A percentile compares a stretch with the other conserved stretches of the same genome.
Conservation (phyloP, 2,797 vertebrate genomes). For the Martes flavigula region DNA sequence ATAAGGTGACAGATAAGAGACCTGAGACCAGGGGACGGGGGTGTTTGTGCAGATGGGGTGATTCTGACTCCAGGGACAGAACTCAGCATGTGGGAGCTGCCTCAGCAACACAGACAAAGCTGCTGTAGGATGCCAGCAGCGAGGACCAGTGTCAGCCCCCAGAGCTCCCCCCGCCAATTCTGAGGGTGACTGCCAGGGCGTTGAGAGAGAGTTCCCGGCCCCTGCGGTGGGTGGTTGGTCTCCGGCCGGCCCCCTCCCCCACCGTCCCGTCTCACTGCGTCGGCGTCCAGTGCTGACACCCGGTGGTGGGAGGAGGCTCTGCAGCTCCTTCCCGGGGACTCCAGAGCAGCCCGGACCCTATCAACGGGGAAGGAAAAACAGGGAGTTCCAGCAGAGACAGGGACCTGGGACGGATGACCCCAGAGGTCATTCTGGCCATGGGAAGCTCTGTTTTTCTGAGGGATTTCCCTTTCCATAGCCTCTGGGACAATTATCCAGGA, state of each 20-base stretch:
- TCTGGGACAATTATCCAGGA: neutral
- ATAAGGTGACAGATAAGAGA: neutral
- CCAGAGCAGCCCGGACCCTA: neutral
- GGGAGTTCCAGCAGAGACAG: neutral
- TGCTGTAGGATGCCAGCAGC: neutral
- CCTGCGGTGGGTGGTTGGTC: neutral
- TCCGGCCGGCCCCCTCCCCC: constrained; percentile 57
- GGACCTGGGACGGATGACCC: neutral
- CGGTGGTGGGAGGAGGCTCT: constrained; percentile 31
- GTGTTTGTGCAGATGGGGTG: neutral
- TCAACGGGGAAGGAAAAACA: neutral
- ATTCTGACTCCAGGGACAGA: neutral
- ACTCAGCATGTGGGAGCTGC: neutral
- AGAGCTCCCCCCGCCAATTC: neutral
- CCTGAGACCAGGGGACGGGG: neutral
- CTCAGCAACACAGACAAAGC: neutral
- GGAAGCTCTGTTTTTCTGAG: neutral
- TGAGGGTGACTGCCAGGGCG: neutral
- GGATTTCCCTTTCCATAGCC: neutral
- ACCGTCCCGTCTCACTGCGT: neutral
- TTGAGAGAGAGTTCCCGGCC: neutral
- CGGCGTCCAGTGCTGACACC: constrained; percentile 59
- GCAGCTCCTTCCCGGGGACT: neutral
- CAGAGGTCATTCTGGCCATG: neutral
- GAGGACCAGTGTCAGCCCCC: neutral